Conservation (phyloP, 1,140 invertebrate genomes). For the Hylyphantes graminicola region DNA sequence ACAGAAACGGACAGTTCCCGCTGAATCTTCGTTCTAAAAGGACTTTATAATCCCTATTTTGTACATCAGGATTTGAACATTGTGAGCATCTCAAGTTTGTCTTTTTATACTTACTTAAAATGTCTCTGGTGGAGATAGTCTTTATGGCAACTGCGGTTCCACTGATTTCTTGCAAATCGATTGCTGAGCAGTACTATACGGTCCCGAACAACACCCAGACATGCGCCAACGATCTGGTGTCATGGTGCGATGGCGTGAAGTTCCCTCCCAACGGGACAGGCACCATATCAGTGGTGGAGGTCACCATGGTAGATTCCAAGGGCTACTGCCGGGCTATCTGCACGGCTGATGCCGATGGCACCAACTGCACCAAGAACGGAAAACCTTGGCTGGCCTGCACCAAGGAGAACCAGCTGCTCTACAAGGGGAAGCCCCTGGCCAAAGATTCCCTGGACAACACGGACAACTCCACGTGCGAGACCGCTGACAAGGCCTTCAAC, state of each 20-base stretch:
- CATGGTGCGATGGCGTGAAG: conserved; percentile 32
- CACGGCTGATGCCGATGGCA: conserved; percentile 24
- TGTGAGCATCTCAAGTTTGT: no score
- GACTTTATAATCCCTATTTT: no score
- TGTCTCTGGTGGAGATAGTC: no score
- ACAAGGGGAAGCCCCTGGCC: conserved; percentile 5
- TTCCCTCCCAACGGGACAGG: conserved; percentile 19
- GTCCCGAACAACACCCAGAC: conserved; percentile 1
- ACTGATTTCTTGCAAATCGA: no score
- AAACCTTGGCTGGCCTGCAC: conserved; percentile 24
- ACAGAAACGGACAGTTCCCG: no score
- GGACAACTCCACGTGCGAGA: conserved; percentile 30
- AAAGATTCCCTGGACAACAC: background rate
- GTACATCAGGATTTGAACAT: no score
- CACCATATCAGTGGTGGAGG: conserved; percentile 14
- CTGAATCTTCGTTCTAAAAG: no score
- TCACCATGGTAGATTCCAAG: background rate
- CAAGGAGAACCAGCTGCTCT: background rate
- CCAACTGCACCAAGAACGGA: conserved; percentile 43
- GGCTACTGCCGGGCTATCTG: conserved; percentile 6
- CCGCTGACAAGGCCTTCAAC: conserved; percentile 44
- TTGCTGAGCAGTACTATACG: background rate
- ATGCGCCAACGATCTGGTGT: conserved; percentile 25
- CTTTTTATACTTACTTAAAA: no score
- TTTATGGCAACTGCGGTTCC: no score